Evolutionary conservation across 2,113 vertebrate genomes (phyloP).

Genomic region (Cheilinus undulatus): DNA sequence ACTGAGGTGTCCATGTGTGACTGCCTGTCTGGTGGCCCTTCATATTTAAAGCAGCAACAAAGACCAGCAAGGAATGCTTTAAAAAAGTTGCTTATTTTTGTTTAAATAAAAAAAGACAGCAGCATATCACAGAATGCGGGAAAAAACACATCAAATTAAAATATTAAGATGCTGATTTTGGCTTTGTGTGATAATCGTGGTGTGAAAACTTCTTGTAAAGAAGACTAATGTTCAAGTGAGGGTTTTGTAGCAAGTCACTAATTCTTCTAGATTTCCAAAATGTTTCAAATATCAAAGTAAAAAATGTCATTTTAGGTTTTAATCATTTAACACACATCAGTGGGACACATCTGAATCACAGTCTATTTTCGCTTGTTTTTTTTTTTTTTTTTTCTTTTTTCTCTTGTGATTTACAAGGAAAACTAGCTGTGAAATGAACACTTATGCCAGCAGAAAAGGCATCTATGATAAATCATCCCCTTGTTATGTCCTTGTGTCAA

Average conservation of each 20-base stretch:
- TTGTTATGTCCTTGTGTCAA: conserved; percentile 48
- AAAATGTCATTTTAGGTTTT: not conserved
- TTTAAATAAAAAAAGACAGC: not conserved
- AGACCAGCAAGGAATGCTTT: too few relatives aligned
- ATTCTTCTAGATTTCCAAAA: too few relatives aligned
- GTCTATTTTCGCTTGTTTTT: conserved; percentile 6
- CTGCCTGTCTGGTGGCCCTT: too few relatives aligned
- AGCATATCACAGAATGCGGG: not conserved
- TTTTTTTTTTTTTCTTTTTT: too few relatives aligned
- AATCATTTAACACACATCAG: not conserved
- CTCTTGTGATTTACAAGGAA: conserved; percentile 31
- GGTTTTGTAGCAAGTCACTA: not conserved
- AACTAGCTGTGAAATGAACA: conserved; percentile 51
- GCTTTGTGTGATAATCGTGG: not conserved
- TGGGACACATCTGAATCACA: conserved; percentile 14
- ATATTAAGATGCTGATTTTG: not conserved
- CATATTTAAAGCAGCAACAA: too few relatives aligned
- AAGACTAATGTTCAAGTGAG: not conserved
- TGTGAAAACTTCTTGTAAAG: not conserved
- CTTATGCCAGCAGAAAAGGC: conserved; percentile 15
- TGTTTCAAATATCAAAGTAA: not conserved
- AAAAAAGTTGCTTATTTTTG: too few relatives aligned
- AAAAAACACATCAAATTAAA: not conserved
- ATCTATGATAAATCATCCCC: conserved; percentile 34
- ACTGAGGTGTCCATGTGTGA: too few relatives aligned